Evolutionary conservation across 2,113 vertebrate genomes (phyloP).

Genomic region (Alethe castanea): DNA sequence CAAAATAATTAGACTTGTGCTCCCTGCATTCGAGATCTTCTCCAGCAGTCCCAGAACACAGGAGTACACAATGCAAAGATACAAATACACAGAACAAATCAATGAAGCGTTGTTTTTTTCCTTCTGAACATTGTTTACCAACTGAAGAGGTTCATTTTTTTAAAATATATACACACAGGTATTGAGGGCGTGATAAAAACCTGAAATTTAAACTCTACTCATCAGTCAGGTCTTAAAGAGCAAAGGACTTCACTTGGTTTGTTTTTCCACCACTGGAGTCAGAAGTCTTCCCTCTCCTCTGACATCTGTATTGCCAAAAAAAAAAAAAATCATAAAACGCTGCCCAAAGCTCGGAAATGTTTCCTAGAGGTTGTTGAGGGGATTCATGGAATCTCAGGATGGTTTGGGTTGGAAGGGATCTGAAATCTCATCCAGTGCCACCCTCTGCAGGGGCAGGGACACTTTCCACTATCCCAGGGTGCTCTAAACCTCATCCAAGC

Average conservation of each 20-base stretch:
- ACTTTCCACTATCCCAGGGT: rapidly evolving
- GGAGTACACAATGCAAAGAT: background rate
- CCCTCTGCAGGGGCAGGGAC: background rate
- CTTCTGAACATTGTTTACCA: background rate
- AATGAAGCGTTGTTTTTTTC: background rate
- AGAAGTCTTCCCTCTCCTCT: background rate
- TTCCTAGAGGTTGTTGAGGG: background rate
- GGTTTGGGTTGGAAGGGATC: background rate
- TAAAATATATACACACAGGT: rapidly evolving
- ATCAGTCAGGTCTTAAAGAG: background rate
- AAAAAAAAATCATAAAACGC: background rate
- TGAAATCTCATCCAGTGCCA: rapidly evolving
- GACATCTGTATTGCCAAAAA: background rate
- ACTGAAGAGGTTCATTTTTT: background rate
- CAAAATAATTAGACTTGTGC: conserved; percentile 64
- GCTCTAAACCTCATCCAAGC: background rate
- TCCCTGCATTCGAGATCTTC: background rate
- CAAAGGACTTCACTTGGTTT: background rate
- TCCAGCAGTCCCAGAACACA: background rate
- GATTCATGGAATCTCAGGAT: background rate
- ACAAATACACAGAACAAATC: background rate
- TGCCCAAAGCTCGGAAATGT: background rate
- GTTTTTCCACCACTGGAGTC: background rate
- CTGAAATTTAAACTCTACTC: background rate
- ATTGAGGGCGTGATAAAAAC: rapidly evolving